These are phyloP conservation scores for Thaumatotibia leucotreta DNA, from an alignment of 1,140 invertebrate genomes.

Conservation along the genomic window DNA sequence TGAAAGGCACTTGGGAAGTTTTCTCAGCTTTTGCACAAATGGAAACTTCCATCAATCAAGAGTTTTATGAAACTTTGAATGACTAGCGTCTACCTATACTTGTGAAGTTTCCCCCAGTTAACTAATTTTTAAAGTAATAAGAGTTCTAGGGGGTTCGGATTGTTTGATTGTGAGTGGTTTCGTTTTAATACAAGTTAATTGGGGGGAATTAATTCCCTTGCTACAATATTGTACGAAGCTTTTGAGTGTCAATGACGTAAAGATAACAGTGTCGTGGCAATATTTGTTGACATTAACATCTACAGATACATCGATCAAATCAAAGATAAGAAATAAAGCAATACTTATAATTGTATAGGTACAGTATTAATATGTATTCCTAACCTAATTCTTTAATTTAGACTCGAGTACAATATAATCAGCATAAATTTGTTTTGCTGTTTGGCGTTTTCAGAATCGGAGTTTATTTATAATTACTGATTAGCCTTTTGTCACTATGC, in stretches of 20 bases:
- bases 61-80: slow-evolving; percentile 8
- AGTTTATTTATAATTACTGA: too few relatives aligned
- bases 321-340: too few relatives aligned
- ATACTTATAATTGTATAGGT: too few relatives aligned
- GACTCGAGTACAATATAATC: too few relatives aligned
- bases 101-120: not conserved
- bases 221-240: not conserved
- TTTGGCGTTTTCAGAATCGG: too few relatives aligned
- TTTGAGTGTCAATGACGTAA: not conserved
- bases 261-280: too few relatives aligned
- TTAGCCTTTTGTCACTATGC: too few relatives aligned
- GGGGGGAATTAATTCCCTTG: not conserved
- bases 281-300: too few relatives aligned
- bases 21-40: slow-evolving; percentile 3
- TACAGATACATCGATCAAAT: too few relatives aligned
- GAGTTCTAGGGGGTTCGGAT: not conserved
- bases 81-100: not conserved
- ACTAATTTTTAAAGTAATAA: not conserved
- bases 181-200: not conserved
- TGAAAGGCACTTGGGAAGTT: slow-evolving; percentile 1
- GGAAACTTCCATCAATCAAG: slow-evolving; percentile 9
- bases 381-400: too few relatives aligned
- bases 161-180: not conserved
- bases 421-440: too few relatives aligned
- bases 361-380: too few relatives aligned